A percentile compares a stretch with the other conserved stretches of the same genome.
Evolutionary conservation across 2,113 vertebrate genomes (phyloP).

Genomic region (Salvelinus alpinus): DNA sequence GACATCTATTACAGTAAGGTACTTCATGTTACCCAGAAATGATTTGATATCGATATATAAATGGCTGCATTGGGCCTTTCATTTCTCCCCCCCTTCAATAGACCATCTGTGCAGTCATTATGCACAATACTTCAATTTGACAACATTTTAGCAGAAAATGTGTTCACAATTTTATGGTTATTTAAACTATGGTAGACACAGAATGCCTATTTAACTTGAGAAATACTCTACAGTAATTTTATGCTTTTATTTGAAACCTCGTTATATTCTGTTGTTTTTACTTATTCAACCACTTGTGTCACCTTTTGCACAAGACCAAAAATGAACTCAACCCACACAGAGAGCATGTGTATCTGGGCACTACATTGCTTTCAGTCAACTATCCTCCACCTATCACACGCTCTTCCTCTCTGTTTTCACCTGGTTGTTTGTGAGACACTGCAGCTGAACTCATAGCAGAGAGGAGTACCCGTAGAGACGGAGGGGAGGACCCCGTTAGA

Average conservation of each 20-base stretch:
- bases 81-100: conserved; percentile 24
- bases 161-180: background rate
- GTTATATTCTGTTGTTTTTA: background rate
- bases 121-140: conserved; percentile 37
- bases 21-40: too few species aligned
- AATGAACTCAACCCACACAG: conserved; percentile 27
- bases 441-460: too few species aligned
- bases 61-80: background rate
- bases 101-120: conserved; percentile 2
- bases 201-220: background rate
- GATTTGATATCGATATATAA: too few species aligned
- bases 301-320: conserved; percentile 72
- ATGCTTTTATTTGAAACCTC: conserved; percentile 10
- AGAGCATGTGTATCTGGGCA: conserved; percentile 44
- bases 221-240: conserved; percentile 36
- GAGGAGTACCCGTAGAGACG: too few species aligned
- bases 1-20: too few species aligned
- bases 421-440: too few species aligned
- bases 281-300: conserved; percentile 19
- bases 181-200: too few species aligned
- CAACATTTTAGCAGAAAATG: conserved; percentile 15
- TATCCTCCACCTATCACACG: background rate
- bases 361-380: conserved; percentile 32
- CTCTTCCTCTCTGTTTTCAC: too few species aligned
- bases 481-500: too few species aligned